These are phyloP conservation scores for Porphyrio hochstetteri DNA, from an alignment of 2,113 vertebrate species.

Conservation along the genomic window DNA sequence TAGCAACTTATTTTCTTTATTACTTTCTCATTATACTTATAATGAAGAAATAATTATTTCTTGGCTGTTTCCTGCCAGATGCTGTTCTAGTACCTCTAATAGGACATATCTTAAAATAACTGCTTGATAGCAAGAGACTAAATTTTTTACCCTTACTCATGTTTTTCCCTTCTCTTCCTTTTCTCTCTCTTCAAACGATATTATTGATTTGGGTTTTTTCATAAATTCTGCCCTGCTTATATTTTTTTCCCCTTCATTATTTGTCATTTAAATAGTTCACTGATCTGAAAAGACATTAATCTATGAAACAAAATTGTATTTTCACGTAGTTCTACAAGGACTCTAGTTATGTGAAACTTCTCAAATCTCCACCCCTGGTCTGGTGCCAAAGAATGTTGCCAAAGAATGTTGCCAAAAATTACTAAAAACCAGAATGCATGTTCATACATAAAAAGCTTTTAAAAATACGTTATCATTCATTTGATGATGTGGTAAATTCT, in stretches of 20 bases:
- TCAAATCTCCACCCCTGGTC: neutral
- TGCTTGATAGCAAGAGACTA: neutral
- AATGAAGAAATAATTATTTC: conserved; percentile 59
- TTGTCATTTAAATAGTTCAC: neutral
- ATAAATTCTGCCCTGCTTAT: neutral
- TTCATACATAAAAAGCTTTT: neutral
- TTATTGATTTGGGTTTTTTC: neutral
- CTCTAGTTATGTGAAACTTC: neutral
- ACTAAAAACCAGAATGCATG: neutral
- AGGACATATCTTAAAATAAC: conserved; percentile 56
- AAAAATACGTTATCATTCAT: neutral
- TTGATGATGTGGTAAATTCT: neutral
- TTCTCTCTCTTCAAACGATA: neutral
- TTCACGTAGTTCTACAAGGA: neutral
- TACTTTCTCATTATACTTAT: conserved; percentile 38
- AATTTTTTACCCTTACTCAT: neutral
- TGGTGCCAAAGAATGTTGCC: neutral
- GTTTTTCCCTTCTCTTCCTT: neutral
- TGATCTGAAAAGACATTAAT: neutral
- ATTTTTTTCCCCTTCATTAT: neutral
- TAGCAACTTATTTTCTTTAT: conserved; percentile 25
- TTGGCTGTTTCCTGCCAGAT: conserved; percentile 51
- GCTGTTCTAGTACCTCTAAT: conserved; percentile 47
- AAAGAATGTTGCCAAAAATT: neutral
- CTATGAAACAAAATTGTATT: neutral